phyloP scores from a whole-genome alignment of 2,113 vertebrate species.

The Malurus alboscapulatus region DNA sequence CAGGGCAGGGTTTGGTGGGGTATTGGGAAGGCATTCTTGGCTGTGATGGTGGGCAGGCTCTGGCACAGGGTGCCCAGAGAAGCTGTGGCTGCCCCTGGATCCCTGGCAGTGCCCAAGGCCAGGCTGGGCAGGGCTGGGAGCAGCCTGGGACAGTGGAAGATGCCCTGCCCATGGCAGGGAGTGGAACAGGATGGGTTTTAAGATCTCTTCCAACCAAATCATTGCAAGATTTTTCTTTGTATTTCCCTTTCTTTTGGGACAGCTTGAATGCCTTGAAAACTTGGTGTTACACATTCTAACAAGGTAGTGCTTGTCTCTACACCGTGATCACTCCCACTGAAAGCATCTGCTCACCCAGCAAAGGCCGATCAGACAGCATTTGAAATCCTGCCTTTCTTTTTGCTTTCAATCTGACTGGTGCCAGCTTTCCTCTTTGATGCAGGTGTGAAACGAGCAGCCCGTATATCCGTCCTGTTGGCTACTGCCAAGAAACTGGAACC shows the following conservation, averaged over 20 bases:
- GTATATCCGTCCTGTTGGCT: constrained; percentile 89
- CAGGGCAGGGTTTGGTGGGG: neutral
- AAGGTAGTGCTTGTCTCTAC: neutral
- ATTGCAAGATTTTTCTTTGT: neutral
- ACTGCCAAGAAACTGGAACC: constrained; percentile 81
- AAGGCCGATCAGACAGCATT: neutral
- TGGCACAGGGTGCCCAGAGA: neutral
- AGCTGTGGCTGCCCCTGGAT: neutral
- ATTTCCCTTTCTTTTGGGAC: neutral
- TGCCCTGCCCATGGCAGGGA: neutral
- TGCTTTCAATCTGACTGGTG: constrained; percentile 7
- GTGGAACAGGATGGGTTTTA: fast-evolving
- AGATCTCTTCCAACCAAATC: neutral
- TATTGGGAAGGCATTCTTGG: neutral
- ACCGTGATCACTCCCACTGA: neutral
- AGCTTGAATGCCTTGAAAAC: neutral
- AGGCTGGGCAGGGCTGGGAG: neutral
- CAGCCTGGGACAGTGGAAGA: neutral
- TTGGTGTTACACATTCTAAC: neutral
- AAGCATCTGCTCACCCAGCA: constrained; percentile 37
- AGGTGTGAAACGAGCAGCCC: constrained; percentile 93
- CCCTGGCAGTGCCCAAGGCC: neutral
- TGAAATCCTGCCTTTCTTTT: constrained; percentile 14
- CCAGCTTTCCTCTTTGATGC: constrained; percentile 34
- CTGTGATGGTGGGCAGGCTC: fast-evolving